Conservation (phyloP, 2,888 invertebrate species). For the Toxonevra muliebris region DNA sequence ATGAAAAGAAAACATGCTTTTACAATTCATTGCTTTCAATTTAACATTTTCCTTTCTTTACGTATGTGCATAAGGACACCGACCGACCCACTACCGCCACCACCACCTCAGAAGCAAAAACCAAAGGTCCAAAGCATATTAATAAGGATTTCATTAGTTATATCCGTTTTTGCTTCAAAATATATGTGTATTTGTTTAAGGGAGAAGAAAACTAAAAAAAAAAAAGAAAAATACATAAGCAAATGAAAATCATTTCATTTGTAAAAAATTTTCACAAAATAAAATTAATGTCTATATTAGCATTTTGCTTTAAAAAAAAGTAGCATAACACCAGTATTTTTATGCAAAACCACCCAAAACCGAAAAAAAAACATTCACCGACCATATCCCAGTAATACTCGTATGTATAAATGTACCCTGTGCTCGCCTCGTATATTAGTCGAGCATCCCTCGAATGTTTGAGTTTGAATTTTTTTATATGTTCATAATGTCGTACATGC, state of each 20-base stretch:
- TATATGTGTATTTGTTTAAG: neutral
- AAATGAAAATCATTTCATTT: conserved; percentile 35
- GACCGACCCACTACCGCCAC: neutral
- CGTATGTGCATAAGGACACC: conserved; percentile 9
- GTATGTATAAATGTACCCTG: neutral
- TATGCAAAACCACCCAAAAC: conserved; percentile 10
- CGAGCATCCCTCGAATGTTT: neutral
- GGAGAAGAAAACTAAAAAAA: neutral
- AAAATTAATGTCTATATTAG: conserved; percentile 50
- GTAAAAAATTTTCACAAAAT: conserved; percentile 39
- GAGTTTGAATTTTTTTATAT: too few species aligned
- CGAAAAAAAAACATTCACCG: conserved; percentile 41
- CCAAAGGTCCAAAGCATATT: conserved; percentile 56
- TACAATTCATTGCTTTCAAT: conserved; percentile 58
- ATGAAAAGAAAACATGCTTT: conserved; percentile 34
- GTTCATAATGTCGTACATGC: too few species aligned
- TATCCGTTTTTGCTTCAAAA: conserved; percentile 26
- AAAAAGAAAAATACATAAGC: conserved; percentile 5
- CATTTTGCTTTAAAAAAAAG: conserved; percentile 29
- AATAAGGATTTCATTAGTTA: conserved; percentile 59
- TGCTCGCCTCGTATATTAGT: conserved; percentile 5
- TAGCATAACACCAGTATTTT: conserved; percentile 2
- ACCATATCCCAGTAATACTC: conserved; percentile 16
- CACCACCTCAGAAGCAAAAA: conserved; percentile 38
- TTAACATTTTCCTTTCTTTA: conserved; percentile 37